Evolutionary conservation across 1,140 invertebrate species (phyloP).

Genomic region (Sinella curviseta): DNA sequence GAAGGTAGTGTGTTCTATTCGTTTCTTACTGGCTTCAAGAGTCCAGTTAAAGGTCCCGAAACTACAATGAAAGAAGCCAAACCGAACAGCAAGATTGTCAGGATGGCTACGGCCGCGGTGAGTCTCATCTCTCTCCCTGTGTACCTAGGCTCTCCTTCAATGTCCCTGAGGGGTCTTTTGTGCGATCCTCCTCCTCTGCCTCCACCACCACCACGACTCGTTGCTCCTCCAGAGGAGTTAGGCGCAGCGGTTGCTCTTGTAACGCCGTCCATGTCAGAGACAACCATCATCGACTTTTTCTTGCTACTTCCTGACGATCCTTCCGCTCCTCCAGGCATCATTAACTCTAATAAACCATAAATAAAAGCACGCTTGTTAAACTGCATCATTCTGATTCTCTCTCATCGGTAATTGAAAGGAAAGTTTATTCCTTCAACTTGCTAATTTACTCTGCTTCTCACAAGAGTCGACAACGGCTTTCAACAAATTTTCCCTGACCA

Average conservation of each 20-base stretch:
- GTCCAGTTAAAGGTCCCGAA: slow-evolving; percentile 33
- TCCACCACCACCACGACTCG: not conserved
- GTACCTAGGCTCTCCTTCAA: not conserved
- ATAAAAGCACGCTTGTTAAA: too few relatives aligned
- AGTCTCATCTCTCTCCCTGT: slow-evolving; percentile 36
- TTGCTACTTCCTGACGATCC: not conserved
- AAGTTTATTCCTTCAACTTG: too few relatives aligned
- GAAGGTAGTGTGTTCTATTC: too few relatives aligned
- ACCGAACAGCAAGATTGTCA: slow-evolving; percentile 38
- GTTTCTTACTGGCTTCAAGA: slow-evolving; percentile 38
- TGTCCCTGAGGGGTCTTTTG: not conserved
- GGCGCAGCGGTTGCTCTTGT: not conserved
- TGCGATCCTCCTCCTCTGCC: not conserved
- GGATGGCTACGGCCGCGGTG: slow-evolving; percentile 30
- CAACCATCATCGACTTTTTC: not conserved
- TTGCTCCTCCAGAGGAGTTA: not conserved
- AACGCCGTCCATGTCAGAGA: not conserved
- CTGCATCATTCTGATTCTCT: too few relatives aligned
- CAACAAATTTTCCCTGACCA: too few relatives aligned
- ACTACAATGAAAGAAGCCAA: slow-evolving; percentile 39
- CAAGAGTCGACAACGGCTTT: too few relatives aligned
- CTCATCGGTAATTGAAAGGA: too few relatives aligned
- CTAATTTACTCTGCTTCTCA: too few relatives aligned
- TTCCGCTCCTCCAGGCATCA: not conserved
- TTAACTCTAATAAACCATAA: not conserved